Base-by-base conservation (phyloP, 1,140 invertebrate species). In the Tribolium madens region DNA sequence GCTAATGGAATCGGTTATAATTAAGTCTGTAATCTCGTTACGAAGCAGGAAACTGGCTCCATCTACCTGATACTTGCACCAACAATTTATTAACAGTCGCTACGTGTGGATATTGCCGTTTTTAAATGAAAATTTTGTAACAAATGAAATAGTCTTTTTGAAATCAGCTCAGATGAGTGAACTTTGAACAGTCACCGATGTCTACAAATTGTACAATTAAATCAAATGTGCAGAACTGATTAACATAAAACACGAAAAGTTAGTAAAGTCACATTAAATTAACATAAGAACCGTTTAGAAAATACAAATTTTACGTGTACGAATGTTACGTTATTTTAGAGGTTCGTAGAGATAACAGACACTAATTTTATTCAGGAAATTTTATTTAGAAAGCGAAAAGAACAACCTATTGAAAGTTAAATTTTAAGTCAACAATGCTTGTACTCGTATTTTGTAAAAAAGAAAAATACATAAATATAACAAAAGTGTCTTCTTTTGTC, bases 1-100 rank as follows among this genome's bases (percentile, higher is more conserved):
- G 57, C 47, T 71, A 71, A 71, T 71, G 68, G 68, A 71, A 71
- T 71, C 68, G 21, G 47, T 26, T 21, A 36, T 50, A 71, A 71
- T 71, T 71, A 71, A 71, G 68, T 71, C 36, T 71, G 42, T 71
- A 71, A 71, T 71, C 68, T 71, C 68, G 68, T 71, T 71, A 71
- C 68, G 36, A 15, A 47, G 42, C 33, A 26, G 17, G 18, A 42
- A 57, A 64, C 57, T 31, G 21, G 57, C 57, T 36, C 57, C 57
- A 64, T 64, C 57, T 64, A 64, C 57, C 57, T 64, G 57, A n/a
- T 64, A 64, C 57, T 64, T 64, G 57, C 21, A 33, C 57, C 57
- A 64, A 33, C 57, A 64, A 64, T 64, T 57, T 64, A 64, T 64
- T 64, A 64, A 33, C 57, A 64, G 12, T 64, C 26, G 57, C 52